These are phyloP conservation scores for Temnopleurus reevesii DNA, from an alignment of 53 echinoderm and acorn worm genomes.

Conservation along the genomic window DNA sequence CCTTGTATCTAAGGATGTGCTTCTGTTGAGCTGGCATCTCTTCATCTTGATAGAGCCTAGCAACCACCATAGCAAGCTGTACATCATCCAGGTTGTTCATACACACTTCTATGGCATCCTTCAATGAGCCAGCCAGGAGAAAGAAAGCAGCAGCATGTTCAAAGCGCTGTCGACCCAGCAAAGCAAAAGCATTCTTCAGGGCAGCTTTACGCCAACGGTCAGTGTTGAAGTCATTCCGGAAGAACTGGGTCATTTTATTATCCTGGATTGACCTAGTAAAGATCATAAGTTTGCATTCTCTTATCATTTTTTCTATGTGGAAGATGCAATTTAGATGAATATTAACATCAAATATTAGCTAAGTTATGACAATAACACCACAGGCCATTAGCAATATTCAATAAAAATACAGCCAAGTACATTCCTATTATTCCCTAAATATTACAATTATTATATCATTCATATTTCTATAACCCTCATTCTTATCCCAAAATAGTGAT, in stretches of 20 bases:
- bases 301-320: too few relatives aligned
- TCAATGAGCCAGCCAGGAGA: constrained; percentile 93
- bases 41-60: constrained; percentile 92
- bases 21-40: constrained; percentile 87
- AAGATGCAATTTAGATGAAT: too few relatives aligned
- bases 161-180: constrained; percentile 92
- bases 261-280: constrained; percentile 77
- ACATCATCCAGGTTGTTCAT: constrained; percentile 90
- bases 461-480: too few relatives aligned
- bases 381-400: too few relatives aligned
- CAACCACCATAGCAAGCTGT: constrained; percentile 95
- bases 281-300: too few relatives aligned
- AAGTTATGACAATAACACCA: too few relatives aligned
- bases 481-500: not conserved
- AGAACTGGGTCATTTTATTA: constrained; percentile 86
- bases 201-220: constrained; percentile 99
- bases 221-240: constrained; percentile 85
- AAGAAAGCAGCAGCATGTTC: constrained; percentile 99
- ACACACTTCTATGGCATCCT: constrained; percentile 93
- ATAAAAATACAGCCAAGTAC: too few relatives aligned
- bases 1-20: constrained; percentile 73
- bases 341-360: too few relatives aligned
- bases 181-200: constrained; percentile 96
- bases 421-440: too few relatives aligned
- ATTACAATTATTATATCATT: too few relatives aligned